Evolutionary conservation across 2,113 vertebrate genomes (phyloP).

Genomic region (Martes martes): DNA sequence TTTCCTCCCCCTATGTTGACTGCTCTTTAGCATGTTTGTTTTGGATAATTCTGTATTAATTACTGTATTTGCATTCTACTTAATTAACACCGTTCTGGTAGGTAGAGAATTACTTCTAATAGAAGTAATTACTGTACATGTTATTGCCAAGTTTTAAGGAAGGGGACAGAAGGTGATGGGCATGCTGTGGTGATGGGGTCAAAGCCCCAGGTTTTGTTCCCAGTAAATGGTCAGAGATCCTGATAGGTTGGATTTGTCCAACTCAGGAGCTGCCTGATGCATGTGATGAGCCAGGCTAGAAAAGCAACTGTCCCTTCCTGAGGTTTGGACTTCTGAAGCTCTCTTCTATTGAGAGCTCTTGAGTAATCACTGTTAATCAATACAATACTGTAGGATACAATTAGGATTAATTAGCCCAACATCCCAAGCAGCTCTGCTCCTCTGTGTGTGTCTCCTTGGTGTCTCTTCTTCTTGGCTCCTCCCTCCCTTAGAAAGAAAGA

Average conservation of each 20-base stretch:
- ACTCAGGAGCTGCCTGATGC: neutral
- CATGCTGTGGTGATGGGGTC: neutral
- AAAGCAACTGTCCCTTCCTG: neutral
- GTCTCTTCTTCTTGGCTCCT: neutral
- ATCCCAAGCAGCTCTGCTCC: neutral
- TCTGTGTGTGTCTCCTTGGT: neutral
- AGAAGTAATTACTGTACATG: constrained; percentile 18
- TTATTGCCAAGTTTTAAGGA: constrained; percentile 43
- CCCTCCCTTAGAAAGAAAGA: neutral
- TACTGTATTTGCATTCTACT: constrained; percentile 53
- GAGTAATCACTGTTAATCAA: constrained; percentile 74
- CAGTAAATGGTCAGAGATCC: constrained; percentile 8
- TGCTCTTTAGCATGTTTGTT: constrained; percentile 54
- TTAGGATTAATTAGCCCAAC: constrained; percentile 64
- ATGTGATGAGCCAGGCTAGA: neutral
- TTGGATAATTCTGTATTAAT: constrained; percentile 51
- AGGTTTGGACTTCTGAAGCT: constrained; percentile 31
- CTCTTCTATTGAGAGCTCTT: constrained; percentile 62
- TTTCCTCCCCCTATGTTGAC: neutral
- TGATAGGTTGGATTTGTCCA: neutral
- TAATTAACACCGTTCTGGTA: constrained; percentile 53
- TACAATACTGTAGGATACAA: constrained; percentile 57
- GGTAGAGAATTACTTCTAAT: constrained; percentile 21
- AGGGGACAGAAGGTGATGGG: neutral
- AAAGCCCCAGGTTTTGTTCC: neutral